These are phyloP conservation scores for Muscidifurax raptorellus DNA, from an alignment of 1,140 invertebrate species.

Conservation along the genomic window DNA sequence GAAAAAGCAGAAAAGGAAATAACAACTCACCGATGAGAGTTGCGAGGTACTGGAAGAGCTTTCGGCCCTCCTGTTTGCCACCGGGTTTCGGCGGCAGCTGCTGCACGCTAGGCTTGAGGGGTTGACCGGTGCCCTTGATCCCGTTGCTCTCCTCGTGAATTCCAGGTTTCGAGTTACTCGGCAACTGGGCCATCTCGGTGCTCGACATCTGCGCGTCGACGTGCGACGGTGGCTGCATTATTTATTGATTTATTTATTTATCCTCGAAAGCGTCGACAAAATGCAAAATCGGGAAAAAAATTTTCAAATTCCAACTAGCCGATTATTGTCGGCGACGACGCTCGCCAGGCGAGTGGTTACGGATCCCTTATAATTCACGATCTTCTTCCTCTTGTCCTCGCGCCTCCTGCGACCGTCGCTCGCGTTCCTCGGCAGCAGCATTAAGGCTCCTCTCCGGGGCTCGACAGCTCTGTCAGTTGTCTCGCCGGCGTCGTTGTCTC, in stretches of 20 bases:
- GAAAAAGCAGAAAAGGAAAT: background rate
- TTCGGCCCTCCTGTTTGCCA: conserved; percentile 54
- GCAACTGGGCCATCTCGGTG: conserved; percentile 38
- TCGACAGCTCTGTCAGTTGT: background rate
- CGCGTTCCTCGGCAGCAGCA: conserved; percentile 24
- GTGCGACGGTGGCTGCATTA: conserved; percentile 13
- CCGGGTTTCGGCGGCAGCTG: background rate
- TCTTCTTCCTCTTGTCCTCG: conserved; percentile 49
- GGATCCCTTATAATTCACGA: background rate
- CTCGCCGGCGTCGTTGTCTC: background rate
- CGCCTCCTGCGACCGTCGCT: conserved; percentile 49
- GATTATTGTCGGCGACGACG: background rate
- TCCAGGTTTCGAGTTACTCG: background rate
- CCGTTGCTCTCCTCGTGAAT: background rate
- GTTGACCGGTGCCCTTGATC: conserved; percentile 6
- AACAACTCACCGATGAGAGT: conserved; percentile 63
- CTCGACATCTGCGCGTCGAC: background rate
- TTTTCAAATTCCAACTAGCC: background rate
- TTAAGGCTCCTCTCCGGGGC: conserved; percentile 4
- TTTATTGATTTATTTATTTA: background rate
- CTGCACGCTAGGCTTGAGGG: background rate
- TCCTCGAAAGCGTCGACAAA: background rate
- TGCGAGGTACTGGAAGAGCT: conserved; percentile 61
- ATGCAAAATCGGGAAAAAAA: too few relatives aligned
- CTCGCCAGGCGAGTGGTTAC: background rate